A percentile compares a stretch with the other conserved stretches of the same genome.
These are phyloP conservation scores for Zosterops borbonicus DNA, from an alignment of 2,113 vertebrate genomes.

Conservation along the genomic window DNA sequence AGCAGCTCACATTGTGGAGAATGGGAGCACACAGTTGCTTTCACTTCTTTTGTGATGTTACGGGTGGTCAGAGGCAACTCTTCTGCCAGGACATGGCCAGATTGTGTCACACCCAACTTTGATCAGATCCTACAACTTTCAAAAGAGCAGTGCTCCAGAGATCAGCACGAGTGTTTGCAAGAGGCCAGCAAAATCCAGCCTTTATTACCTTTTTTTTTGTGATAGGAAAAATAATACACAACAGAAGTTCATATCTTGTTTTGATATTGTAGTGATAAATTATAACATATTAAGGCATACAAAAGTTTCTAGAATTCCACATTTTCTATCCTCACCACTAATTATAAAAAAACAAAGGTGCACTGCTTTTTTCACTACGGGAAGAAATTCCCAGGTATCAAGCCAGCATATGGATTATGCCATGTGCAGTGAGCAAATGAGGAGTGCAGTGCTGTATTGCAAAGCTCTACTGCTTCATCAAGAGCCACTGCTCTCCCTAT, in stretches of 20 bases:
- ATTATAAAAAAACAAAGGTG: neutral
- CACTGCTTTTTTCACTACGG: neutral
- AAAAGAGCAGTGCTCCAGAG: neutral
- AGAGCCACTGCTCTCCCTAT: neutral
- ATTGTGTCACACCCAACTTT: neutral
- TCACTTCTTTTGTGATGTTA: neutral
- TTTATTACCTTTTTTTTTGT: neutral
- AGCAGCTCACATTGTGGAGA: constrained; percentile 3
- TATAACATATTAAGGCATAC: neutral
- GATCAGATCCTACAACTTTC: neutral
- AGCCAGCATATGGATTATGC: neutral
- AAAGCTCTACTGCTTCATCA: neutral
- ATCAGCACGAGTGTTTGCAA: neutral
- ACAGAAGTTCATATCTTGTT: neutral
- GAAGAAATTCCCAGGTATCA: neutral
- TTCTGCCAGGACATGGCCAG: neutral
- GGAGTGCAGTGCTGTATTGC: neutral
- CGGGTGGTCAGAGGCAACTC: neutral
- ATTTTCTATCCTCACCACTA: neutral
- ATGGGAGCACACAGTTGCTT: neutral
- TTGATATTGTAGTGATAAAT: neutral
- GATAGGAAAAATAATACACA: neutral
- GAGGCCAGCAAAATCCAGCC: neutral
- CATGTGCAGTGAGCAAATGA: neutral
- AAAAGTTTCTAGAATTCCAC: neutral